A percentile compares a stretch with the other conserved stretches of the same genome.
These are phyloP conservation scores for Malurus alboscapulatus DNA, from an alignment of 2,113 vertebrate genomes.

Conservation along the genomic window DNA sequence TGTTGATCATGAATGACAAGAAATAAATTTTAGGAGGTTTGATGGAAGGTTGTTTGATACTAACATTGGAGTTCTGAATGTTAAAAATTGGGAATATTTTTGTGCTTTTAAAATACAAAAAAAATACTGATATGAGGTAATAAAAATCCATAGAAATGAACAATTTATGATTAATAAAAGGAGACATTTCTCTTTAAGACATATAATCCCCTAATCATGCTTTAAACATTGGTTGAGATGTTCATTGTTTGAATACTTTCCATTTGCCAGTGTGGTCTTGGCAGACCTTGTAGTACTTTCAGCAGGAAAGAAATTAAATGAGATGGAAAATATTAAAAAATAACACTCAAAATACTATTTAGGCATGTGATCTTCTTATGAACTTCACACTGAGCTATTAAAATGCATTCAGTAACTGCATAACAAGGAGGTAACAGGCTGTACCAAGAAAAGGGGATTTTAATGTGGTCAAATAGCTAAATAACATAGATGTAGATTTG, in stretches of 20 bases:
- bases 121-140: background rate
- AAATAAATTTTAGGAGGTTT: background rate
- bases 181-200: background rate
- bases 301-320: constrained; percentile 1
- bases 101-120: background rate
- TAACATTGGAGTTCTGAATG: background rate
- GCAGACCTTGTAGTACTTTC: background rate
- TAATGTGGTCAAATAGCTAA: background rate
- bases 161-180: constrained; percentile 4
- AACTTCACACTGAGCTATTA: background rate
- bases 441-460: background rate
- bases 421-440: background rate
- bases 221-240: background rate
- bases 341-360: background rate
- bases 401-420: background rate
- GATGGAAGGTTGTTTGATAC: background rate
- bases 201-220: constrained; percentile 16
- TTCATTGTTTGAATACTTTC: background rate
- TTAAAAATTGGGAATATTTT: background rate
- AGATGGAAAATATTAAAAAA: constrained; percentile 29
- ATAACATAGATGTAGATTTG: background rate
- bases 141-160: background rate
- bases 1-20: background rate
- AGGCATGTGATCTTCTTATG: background rate
- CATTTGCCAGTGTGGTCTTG: background rate